phyloP scores from a whole-genome alignment of 1,140 invertebrate genomes.

The Neodiprion lecontei region DNA sequence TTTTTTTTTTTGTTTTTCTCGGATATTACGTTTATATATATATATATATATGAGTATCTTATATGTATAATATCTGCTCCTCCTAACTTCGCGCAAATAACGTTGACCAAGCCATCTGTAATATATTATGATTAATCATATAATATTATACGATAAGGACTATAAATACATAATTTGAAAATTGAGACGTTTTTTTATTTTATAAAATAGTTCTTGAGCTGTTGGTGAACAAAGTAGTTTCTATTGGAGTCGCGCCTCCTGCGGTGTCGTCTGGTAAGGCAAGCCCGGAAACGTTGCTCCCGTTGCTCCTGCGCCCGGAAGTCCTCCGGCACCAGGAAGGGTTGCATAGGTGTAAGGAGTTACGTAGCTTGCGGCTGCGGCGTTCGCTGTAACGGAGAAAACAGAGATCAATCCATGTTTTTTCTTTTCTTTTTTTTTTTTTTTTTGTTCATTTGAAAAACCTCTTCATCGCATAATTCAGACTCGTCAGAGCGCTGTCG shows the following conservation, averaged over 20 bases:
- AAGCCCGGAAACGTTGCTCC: slow-evolving; percentile 67
- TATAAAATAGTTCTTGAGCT: slow-evolving; percentile 14
- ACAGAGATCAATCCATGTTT: neutral
- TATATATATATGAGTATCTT: too few relatives aligned
- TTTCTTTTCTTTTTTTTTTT: neutral
- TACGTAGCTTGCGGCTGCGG: slow-evolving; percentile 71
- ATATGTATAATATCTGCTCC: too few relatives aligned
- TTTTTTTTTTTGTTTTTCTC: too few relatives aligned
- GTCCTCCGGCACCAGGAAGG: slow-evolving; percentile 65
- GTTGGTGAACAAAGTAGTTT: slow-evolving; percentile 3
- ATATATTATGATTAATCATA: too few relatives aligned
- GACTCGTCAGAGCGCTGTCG: neutral
- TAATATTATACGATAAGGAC: neutral
- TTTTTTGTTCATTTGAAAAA: neutral
- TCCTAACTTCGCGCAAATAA: neutral
- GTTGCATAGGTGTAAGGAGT: slow-evolving; percentile 73
- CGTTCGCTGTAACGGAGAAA: slow-evolving; percentile 50
- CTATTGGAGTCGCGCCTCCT: slow-evolving; percentile 68
- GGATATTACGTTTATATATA: too few relatives aligned
- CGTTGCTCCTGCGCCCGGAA: slow-evolving; percentile 60
- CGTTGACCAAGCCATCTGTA: neutral
- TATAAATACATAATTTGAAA: slow-evolving; percentile 20
- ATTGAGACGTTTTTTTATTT: slow-evolving; percentile 17
- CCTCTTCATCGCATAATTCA: too few relatives aligned
- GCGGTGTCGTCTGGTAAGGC: slow-evolving; percentile 68